These are phyloP conservation scores for Astreopora myriophthalma DNA, from an alignment of 64 coral and sea anemone genomes.

Conservation along the genomic window DNA sequence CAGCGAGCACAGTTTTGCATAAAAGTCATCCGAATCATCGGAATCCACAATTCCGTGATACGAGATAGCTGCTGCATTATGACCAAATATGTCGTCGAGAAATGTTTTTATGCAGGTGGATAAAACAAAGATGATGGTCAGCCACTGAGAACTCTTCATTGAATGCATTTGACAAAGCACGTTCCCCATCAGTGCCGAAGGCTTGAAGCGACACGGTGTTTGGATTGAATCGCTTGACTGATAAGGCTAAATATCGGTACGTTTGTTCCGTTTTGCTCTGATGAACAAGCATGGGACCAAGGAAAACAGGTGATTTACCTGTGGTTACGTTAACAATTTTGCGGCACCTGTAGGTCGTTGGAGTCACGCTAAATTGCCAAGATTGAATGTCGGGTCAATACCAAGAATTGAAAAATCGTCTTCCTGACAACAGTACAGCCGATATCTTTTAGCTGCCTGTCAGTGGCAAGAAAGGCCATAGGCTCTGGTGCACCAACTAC, in stretches of 20 bases:
- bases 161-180: constrained; percentile 23
- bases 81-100: not conserved
- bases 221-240: constrained; percentile 25
- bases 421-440: not conserved
- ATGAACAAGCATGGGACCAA: constrained; percentile 49
- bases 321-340: constrained; percentile 9
- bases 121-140: constrained; percentile 9
- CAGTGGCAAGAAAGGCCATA: constrained; percentile 8
- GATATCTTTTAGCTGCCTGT: constrained; percentile 38
- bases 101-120: constrained; percentile 33
- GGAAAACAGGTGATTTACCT: constrained; percentile 25
- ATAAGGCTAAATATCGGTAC: constrained; percentile 7
- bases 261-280: not conserved
- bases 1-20: not conserved
- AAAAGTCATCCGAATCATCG: not conserved
- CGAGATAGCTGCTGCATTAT: not conserved
- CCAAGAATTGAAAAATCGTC: constrained; percentile 8
- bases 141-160: not conserved
- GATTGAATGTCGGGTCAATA: constrained; percentile 31
- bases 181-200: constrained; percentile 38
- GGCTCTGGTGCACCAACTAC: constrained; percentile 58
- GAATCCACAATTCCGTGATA: constrained; percentile 23
- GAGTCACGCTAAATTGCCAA: constrained; percentile 33
- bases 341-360: constrained; percentile 16
- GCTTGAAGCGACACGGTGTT: not conserved